Evolutionary conservation across 37 sponge, comb jelly and placozoan genomes (phyloP).

Genomic region (Spongia lamella): DNA sequence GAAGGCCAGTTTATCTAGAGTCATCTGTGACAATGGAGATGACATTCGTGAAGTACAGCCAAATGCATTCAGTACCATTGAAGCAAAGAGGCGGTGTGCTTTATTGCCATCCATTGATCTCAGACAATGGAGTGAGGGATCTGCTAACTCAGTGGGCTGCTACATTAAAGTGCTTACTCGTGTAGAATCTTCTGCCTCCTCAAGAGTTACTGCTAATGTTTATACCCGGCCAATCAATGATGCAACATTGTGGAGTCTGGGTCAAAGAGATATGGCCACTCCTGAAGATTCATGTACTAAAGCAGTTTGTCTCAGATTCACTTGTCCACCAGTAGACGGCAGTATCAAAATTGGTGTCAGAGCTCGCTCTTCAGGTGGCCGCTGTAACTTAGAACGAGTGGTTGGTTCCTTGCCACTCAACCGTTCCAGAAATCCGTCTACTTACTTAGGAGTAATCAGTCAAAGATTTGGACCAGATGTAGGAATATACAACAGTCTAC

Average conservation of each 20-base stretch:
- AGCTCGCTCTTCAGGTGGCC: neutral
- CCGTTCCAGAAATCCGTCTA: neutral
- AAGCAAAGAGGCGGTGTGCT: slow-evolving; percentile 30
- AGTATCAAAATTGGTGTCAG: slow-evolving; percentile 8
- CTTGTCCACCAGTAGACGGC: neutral
- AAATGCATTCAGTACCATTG: slow-evolving; percentile 58
- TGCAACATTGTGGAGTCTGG: slow-evolving; percentile 1
- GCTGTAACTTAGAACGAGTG: neutral
- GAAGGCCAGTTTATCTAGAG: slow-evolving; percentile 46
- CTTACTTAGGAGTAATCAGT: neutral
- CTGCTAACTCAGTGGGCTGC: neutral
- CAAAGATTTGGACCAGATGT: neutral
- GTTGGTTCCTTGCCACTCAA: neutral
- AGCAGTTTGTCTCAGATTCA: slow-evolving; percentile 13
- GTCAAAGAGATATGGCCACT: neutral
- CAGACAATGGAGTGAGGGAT: slow-evolving; percentile 24
- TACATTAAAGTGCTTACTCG: slow-evolving; percentile 7
- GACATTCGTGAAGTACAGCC: slow-evolving; percentile 50
- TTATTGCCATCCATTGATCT: slow-evolving; percentile 32
- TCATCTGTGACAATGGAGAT: slow-evolving; percentile 86
- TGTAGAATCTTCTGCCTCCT: too few relatives aligned
- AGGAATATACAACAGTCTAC: slow-evolving; percentile 5
- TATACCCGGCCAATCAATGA: neutral
- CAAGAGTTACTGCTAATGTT: neutral
- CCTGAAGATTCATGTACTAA: neutral